phyloP scores from a whole-genome alignment of 2,797 vertebrate genomes.

The Chaenodraco wilsoni region DNA sequence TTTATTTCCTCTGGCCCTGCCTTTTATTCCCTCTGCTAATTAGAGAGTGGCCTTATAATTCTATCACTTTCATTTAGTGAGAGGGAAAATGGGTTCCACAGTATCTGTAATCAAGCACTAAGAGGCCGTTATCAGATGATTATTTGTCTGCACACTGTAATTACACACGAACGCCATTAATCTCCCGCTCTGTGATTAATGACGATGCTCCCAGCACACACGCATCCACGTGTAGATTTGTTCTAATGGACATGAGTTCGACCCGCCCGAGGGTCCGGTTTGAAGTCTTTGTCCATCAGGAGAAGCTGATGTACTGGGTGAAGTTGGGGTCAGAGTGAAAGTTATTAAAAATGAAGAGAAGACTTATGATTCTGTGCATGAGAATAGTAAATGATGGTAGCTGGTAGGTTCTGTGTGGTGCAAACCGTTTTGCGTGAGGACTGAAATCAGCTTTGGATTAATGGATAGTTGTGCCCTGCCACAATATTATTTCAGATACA shows the following conservation, averaged over 20 bases:
- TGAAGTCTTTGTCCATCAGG: conserved; percentile 12
- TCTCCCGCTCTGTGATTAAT: conserved; percentile 60
- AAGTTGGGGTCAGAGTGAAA: not conserved
- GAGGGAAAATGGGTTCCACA: conserved; percentile 9
- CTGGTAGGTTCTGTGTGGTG: not conserved
- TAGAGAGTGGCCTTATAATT: conserved; percentile 5
- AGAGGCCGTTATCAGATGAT: conserved; percentile 65
- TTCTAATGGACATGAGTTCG: conserved; percentile 4
- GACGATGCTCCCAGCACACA: conserved; percentile 27
- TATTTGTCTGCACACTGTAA: conserved; percentile 73
- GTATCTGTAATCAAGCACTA: conserved; percentile 49
- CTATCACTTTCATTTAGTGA: conserved; percentile 23
- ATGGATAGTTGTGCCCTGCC: not conserved
- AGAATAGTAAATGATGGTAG: not conserved
- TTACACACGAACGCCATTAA: conserved; percentile 58
- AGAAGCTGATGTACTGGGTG: conserved; percentile 10
- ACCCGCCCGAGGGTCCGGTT: not conserved
- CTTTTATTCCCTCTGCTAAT: conserved; percentile 38
- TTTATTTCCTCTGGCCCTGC: conserved; percentile 30
- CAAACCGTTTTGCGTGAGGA: not conserved
- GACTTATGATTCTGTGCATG: conserved; percentile 1
- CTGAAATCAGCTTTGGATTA: not conserved
- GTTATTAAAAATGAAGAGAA: not conserved
- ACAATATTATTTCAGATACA: not conserved
- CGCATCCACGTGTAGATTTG: conserved; percentile 16